Conservation (phyloP, 2,797 vertebrate genomes). For the Karalla daura region DNA sequence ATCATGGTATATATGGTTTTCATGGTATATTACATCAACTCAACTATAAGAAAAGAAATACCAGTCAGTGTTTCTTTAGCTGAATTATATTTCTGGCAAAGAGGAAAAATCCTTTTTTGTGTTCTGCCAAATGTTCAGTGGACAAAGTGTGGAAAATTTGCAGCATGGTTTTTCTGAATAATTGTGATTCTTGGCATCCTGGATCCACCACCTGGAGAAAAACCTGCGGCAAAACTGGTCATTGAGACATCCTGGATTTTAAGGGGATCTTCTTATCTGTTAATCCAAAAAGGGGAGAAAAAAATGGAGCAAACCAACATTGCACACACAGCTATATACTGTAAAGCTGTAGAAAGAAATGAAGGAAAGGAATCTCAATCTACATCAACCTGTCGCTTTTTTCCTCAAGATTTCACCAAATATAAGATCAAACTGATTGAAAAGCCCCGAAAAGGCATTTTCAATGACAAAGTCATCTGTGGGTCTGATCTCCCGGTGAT, state of each 20-base stretch:
- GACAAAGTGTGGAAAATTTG: background rate
- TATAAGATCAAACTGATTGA: too few relatives aligned
- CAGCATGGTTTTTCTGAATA: too few relatives aligned
- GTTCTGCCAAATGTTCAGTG: background rate
- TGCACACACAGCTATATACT: background rate
- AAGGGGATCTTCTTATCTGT: slow-evolving; percentile 1
- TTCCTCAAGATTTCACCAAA: too few relatives aligned
- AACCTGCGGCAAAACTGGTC: background rate
- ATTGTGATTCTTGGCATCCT: too few relatives aligned
- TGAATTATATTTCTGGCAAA: background rate
- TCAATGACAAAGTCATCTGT: background rate
- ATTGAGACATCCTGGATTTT: background rate
- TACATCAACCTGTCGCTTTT: background rate
- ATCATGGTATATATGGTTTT: too few relatives aligned
- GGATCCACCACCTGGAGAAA: too few relatives aligned
- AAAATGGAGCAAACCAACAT: background rate
- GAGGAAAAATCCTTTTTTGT: background rate
- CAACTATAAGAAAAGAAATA: too few relatives aligned
- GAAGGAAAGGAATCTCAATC: background rate
- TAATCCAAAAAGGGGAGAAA: background rate
- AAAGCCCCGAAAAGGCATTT: slow-evolving; percentile 3
- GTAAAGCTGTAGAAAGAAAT: too few relatives aligned
- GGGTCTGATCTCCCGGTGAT: slow-evolving; percentile 19
- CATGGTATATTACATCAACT: too few relatives aligned
- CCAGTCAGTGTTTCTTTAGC: background rate